These are phyloP conservation scores for Microplitis mediator DNA, from an alignment of 1,140 invertebrate genomes.

Conservation along the genomic window DNA sequence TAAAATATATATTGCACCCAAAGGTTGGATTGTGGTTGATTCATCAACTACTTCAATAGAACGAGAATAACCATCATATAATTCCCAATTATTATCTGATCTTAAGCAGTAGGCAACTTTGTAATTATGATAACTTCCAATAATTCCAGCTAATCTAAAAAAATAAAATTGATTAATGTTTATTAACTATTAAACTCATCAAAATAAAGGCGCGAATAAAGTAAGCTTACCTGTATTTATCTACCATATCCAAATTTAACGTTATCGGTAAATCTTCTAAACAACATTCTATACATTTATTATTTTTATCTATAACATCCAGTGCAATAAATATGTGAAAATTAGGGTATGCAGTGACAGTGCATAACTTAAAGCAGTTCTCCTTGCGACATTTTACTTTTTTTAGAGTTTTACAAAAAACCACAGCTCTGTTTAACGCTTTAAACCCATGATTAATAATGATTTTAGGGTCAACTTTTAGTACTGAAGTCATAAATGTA, in stretches of 20 bases:
- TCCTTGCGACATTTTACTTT: not conserved
- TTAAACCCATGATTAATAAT: not conserved
- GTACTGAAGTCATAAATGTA: not conserved
- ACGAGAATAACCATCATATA: not conserved
- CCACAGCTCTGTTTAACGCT: not conserved
- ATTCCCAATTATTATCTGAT: not conserved
- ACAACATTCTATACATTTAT: not conserved
- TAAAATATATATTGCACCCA: not conserved
- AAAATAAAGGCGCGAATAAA: not conserved
- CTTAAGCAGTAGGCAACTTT: not conserved
- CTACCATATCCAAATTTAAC: not conserved
- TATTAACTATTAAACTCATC: too few species aligned
- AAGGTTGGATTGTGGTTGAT: not conserved
- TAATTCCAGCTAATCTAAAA: not conserved
- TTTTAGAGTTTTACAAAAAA: not conserved
- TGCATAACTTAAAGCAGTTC: not conserved
- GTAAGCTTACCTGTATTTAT: not conserved
- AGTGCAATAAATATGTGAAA: not conserved
- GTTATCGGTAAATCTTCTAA: not conserved
- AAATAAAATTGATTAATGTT: not conserved
- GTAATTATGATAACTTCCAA: not conserved
- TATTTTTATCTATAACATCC: not conserved
- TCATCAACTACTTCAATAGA: not conserved
- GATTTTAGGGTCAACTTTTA: not conserved
- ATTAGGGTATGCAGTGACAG: not conserved